phyloP scores from a whole-genome alignment of 1,140 invertebrate genomes.

The Drosophila ercepeae region DNA sequence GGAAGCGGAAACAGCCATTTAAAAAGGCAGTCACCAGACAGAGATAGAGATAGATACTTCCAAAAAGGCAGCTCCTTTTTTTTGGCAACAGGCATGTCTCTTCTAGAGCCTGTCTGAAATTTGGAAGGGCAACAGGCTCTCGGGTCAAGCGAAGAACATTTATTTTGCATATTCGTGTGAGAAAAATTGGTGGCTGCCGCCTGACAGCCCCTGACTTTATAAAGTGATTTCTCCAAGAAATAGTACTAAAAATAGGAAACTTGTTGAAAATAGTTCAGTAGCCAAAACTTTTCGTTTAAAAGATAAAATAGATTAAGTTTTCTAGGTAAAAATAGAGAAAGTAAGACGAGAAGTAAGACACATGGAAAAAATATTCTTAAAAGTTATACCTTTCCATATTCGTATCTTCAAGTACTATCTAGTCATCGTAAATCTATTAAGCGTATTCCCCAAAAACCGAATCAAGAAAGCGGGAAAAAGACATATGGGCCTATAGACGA shows the following conservation, averaged over 20 bases:
- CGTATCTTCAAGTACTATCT: no score
- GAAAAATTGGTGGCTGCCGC: constrained; percentile 38
- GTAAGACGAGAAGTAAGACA: no score
- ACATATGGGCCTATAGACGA: no score
- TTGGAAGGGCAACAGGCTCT: constrained; percentile 27
- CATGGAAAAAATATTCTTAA: no score
- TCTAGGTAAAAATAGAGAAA: background rate
- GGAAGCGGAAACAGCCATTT: constrained; percentile 75
- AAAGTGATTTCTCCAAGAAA: constrained; percentile 33
- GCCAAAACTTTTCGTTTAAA: no score
- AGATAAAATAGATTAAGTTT: background rate
- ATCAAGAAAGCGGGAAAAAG: no score
- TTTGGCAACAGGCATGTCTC: constrained; percentile 47
- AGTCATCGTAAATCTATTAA: no score
- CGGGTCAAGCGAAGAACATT: constrained; percentile 49
- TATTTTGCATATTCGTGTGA: constrained; percentile 43
- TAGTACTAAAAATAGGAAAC: constrained; percentile 8
- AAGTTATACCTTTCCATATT: no score
- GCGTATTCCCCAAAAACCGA: no score
- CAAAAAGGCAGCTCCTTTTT: constrained; percentile 17
- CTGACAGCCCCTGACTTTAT: constrained; percentile 4
- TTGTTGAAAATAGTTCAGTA: background rate
- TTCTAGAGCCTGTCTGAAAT: constrained; percentile 13
- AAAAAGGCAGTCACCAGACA: constrained; percentile 55
- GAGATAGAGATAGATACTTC: constrained; percentile 26